These are phyloP conservation scores for Sarcophaga carnaria DNA, from an alignment of 2,888 invertebrate genomes.

Conservation along the genomic window DNA sequence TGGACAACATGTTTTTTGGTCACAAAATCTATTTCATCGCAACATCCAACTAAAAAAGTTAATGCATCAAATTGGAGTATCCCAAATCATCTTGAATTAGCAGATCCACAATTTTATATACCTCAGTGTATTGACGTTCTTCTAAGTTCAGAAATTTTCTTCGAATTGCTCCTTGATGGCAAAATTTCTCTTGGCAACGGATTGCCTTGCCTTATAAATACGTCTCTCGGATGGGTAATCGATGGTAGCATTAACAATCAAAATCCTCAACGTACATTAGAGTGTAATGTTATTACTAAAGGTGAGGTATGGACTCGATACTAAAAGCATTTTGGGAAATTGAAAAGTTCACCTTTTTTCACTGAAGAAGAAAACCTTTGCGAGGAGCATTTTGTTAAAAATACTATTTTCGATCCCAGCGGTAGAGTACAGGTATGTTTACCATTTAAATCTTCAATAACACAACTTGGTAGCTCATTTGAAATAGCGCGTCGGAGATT, in stretches of 20 bases:
- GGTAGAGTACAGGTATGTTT: constrained; percentile 27
- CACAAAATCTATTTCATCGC: too few species aligned
- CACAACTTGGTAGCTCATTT: constrained; percentile 39
- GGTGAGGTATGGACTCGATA: neutral
- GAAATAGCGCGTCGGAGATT: constrained; percentile 37
- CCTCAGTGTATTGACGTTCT: too few species aligned
- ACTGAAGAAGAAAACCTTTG: constrained; percentile 26
- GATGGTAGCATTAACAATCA: neutral
- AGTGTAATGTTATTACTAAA: constrained; percentile 14
- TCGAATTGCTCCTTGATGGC: constrained; percentile 48
- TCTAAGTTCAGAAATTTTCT: constrained; percentile 57
- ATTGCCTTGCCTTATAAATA: constrained; percentile 44
- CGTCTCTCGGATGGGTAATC: constrained; percentile 53
- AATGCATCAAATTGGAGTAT: too few species aligned
- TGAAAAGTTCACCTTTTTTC: neutral
- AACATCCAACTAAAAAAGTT: too few species aligned
- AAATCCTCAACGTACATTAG: neutral
- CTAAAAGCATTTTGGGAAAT: constrained; percentile 33
- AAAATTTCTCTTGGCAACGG: constrained; percentile 52
- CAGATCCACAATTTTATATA: too few species aligned
- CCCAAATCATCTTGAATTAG: too few species aligned
- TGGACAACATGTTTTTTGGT: too few species aligned
- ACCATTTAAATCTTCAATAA: constrained; percentile 24
- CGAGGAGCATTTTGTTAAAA: constrained; percentile 25
- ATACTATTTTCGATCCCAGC: constrained; percentile 30